Evolutionary conservation across 2,888 invertebrate genomes (phyloP), one percentile per base, ranked within the genome.

Genomic region (Pycnomerus fuliginosus): DNA sequence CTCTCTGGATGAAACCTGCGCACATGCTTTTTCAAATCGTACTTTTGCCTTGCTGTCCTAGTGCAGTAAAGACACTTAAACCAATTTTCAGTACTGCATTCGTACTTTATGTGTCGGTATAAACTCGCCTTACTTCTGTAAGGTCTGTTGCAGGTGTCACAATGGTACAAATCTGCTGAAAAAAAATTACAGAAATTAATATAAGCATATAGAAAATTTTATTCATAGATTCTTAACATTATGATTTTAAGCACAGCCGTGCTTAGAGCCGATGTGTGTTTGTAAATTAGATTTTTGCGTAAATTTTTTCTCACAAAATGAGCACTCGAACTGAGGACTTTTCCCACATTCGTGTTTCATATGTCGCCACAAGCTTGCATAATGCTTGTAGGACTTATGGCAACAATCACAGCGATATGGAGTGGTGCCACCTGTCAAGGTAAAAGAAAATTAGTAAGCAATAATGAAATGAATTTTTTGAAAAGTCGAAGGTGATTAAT

Each of bases 121-220:
- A 87, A 78, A 14, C 85, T 84, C 57, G 83, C 83, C 71, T 84
- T 83, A 73, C 84, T 84, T 54, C 82, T 80, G 71, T 87, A 87
- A 15, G 28, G 41, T 48, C 55, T 60, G 10, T 50, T 50, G 41
- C 63, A 63, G 30, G 52, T 24, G 10, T 7, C 8, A 33, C 50
- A 50, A n/a, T n/a, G n/a, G n/a, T n/a, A n/a, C n/a, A n/a, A n/a
- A n/a, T n/a, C n/a, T n/a, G n/a, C n/a, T n/a, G n/a, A n/a, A n/a
- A n/a, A n/a, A n/a, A n/a, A n/a, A n/a, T n/a, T n/a, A n/a, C n/a
- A n/a, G n/a, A n/a, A n/a, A n/a, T n/a, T n/a, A n/a, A n/a, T n/a
- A n/a, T n/a, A n/a, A n/a, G n/a, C n/a, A n/a, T n/a, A n/a, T n/a
- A n/a, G n/a, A n/a, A n/a, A n/a, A n/a, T n/a, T n/a, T n/a, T n/a